Evolutionary conservation across 1,140 invertebrate species (phyloP).

Genomic region (Coenobita brevimanus): DNA sequence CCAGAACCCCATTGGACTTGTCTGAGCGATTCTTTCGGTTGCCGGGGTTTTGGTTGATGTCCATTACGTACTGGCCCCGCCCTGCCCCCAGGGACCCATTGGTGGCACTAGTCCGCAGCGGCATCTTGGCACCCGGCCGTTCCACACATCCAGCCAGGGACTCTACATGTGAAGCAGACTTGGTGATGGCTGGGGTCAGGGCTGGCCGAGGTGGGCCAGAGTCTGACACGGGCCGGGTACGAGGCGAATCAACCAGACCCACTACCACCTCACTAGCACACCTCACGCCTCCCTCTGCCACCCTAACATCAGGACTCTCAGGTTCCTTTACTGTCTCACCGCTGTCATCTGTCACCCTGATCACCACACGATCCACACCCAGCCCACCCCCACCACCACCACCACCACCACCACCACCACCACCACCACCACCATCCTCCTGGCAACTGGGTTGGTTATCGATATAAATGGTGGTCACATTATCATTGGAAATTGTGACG

Average conservation of each 20-base stretch:
- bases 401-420: too few relatives aligned
- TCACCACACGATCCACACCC: conserved; percentile 25
- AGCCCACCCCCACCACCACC: too few relatives aligned
- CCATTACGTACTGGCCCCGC: conserved; percentile 58
- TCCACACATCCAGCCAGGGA: conserved; percentile 54
- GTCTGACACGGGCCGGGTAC: conserved; percentile 50
- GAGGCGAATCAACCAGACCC: conserved; percentile 54
- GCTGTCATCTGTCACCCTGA: conserved; percentile 41
- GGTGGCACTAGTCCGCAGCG: conserved; percentile 59
- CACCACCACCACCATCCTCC: too few relatives aligned
- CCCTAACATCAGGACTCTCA: too few relatives aligned
- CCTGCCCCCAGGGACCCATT: conserved; percentile 64
- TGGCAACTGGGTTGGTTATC: conserved; percentile 24
- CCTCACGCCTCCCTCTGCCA: neutral
- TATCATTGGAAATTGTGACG: conserved; percentile 67
- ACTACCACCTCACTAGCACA: conserved; percentile 60
- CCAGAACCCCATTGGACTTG: conserved; percentile 60
- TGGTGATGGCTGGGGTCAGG: conserved; percentile 51
- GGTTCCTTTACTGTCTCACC: too few relatives aligned
- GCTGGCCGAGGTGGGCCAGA: conserved; percentile 50
- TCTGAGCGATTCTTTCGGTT: conserved; percentile 63
- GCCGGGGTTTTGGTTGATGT: conserved; percentile 69
- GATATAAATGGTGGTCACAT: conserved; percentile 69
- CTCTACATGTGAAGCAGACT: conserved; percentile 67
- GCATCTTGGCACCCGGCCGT: conserved; percentile 37